Evolutionary conservation across 2,113 vertebrate species (phyloP).

Genomic region (Actenoides hombroni): DNA sequence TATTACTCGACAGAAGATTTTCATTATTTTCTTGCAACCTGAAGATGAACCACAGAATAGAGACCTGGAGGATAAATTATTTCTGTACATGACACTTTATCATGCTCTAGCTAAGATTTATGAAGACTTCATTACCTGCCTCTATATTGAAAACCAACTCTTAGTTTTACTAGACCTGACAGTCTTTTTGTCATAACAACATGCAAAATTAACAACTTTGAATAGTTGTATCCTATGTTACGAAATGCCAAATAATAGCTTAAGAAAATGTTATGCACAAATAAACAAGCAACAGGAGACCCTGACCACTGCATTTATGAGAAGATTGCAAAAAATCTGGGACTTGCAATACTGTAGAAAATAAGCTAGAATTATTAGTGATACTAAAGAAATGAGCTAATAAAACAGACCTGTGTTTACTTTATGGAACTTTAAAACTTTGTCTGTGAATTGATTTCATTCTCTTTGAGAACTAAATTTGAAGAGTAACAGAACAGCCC

Average conservation of each 20-base stretch:
- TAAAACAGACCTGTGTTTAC: not conserved
- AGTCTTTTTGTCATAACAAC: not conserved
- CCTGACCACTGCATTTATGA: not conserved
- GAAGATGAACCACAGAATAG: not conserved
- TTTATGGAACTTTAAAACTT: not conserved
- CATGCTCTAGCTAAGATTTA: not conserved
- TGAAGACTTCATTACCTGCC: not conserved
- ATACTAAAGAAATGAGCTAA: not conserved
- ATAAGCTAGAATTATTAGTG: not conserved
- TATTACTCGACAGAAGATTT: not conserved
- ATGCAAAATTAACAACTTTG: not conserved
- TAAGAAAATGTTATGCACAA: not conserved
- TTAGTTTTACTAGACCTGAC: not conserved
- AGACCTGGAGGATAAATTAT: not conserved
- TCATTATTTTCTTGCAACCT: not conserved
- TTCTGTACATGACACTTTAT: not conserved
- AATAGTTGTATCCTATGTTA: not conserved
- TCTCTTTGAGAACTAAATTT: not conserved
- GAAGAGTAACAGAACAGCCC: not conserved
- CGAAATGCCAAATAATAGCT: not conserved
- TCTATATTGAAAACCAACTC: not conserved
- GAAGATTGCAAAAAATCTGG: not conserved
- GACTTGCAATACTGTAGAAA: not conserved
- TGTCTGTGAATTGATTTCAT: not conserved
- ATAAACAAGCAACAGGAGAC: not conserved